phyloP scores from a whole-genome alignment of 2,888 invertebrate species.

The Agrotis clavis region DNA sequence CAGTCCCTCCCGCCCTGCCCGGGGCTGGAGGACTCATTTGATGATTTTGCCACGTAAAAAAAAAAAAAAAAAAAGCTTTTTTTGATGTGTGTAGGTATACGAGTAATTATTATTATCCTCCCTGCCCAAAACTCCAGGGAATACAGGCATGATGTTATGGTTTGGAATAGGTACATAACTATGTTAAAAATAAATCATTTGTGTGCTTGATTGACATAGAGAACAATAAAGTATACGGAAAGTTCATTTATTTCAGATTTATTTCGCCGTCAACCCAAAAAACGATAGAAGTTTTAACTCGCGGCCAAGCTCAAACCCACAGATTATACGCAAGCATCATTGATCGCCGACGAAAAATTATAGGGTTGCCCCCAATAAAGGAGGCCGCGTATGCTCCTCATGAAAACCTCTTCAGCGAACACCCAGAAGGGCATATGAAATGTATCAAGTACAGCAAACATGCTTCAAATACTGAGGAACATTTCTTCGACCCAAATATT shows the following conservation, averaged over 20 bases:
- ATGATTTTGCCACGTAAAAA: too few relatives aligned
- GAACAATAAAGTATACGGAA: not conserved
- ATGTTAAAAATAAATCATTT: not conserved
- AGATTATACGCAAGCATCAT: conserved; percentile 93
- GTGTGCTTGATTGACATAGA: not conserved
- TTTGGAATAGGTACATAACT: not conserved
- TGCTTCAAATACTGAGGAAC: conserved; percentile 76
- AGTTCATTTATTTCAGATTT: conserved; percentile 86
- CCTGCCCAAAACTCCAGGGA: not conserved
- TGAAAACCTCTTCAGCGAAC: conserved; percentile 77
- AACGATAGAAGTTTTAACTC: conserved; percentile 92
- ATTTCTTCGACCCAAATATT: conserved; percentile 85
- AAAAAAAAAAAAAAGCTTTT: too few relatives aligned
- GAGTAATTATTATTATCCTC: too few relatives aligned
- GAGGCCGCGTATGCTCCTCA: conserved; percentile 80
- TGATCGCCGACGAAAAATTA: conserved; percentile 87
- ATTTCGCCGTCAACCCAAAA: conserved; percentile 92
- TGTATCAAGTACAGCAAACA: conserved; percentile 86
- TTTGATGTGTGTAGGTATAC: too few relatives aligned
- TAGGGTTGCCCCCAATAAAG: conserved; percentile 75
- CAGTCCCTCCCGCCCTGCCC: too few relatives aligned
- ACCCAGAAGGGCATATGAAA: conserved; percentile 84
- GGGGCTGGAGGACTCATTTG: too few relatives aligned
- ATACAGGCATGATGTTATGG: not conserved
- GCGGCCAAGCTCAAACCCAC: conserved; percentile 94